Percentiles rank a stretch among this genome's conserved stretches.
Conservation (phyloP, 2,113 vertebrate species). For the Pachypanchax playfairii region DNA sequence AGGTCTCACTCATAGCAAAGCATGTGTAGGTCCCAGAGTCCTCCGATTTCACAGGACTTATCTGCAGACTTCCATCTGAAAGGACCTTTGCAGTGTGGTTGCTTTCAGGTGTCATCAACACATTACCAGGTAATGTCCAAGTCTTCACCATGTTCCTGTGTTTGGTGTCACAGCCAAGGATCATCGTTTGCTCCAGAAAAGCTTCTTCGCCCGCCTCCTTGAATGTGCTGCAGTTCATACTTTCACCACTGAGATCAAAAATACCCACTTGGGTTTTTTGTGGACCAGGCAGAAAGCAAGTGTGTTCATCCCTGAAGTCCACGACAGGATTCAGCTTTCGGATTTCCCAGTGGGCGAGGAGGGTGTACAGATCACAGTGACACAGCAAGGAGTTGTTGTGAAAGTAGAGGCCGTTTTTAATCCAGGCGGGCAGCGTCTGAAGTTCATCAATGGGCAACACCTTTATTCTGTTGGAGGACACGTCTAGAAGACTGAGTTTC, state of each 20-base stretch:
- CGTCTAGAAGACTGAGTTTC: conserved; percentile 87
- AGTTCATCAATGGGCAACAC: conserved; percentile 82
- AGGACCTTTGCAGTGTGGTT: conserved; percentile 83
- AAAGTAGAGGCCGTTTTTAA: conserved; percentile 93
- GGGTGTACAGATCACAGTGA: conserved; percentile 87
- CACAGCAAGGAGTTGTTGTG: conserved; percentile 90
- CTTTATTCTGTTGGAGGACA: conserved; percentile 91
- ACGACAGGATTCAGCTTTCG: conserved; percentile 87
- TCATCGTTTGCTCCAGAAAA: conserved; percentile 84
- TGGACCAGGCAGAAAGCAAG: conserved; percentile 68
- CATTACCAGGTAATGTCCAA: conserved; percentile 86
- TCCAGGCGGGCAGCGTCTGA: conserved; percentile 86
- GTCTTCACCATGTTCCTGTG: conserved; percentile 82
- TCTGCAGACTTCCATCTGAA: conserved; percentile 84
- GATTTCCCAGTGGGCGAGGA: conserved; percentile 87
- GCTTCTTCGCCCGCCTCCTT: conserved; percentile 84
- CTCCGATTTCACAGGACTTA: conserved; percentile 78
- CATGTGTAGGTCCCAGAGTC: conserved; percentile 92
- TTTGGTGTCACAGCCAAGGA: conserved; percentile 89
- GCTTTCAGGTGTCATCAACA: conserved; percentile 70
- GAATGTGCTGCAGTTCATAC: conserved; percentile 92
- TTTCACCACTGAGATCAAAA: conserved; percentile 79
- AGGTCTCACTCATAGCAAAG: conserved; percentile 82
- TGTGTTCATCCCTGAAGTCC: conserved; percentile 90
- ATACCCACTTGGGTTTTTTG: conserved; percentile 67